phyloP scores from a whole-genome alignment of 2,113 vertebrate species.

The Pithys albifrons region DNA sequence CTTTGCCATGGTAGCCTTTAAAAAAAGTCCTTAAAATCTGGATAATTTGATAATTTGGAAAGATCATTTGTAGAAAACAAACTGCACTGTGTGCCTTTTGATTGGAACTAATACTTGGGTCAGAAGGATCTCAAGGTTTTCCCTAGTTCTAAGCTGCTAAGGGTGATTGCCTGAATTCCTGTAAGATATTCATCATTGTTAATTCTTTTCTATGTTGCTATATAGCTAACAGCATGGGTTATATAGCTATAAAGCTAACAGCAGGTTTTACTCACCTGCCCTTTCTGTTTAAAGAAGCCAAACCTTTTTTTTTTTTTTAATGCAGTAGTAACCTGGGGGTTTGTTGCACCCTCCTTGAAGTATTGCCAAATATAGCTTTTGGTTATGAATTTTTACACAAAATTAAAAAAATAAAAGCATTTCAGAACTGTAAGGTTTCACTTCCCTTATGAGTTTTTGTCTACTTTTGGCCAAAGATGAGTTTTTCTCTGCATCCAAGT shows the following conservation, averaged over 20 bases:
- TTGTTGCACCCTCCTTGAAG: background rate
- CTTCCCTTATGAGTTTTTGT: background rate
- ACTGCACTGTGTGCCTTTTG: background rate
- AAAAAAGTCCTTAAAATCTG: background rate
- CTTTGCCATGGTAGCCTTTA: background rate
- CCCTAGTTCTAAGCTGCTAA: background rate
- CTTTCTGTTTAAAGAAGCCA: background rate
- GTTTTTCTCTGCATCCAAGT: background rate
- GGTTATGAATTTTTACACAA: background rate
- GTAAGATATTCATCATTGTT: background rate
- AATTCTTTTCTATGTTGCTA: background rate
- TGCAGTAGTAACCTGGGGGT: background rate
- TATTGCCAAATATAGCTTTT: background rate
- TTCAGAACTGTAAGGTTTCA: background rate
- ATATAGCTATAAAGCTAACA: background rate
- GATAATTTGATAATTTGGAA: background rate
- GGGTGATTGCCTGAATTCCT: background rate
- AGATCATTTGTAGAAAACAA: background rate
- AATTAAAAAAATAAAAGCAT: background rate
- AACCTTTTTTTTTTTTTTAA: background rate
- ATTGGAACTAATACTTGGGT: background rate
- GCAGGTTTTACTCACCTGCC: background rate
- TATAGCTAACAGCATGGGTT: background rate
- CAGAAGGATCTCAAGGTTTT: background rate
- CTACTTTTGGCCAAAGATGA: background rate